Evolutionary conservation across 2,888 invertebrate genomes (phyloP), one percentile per base, ranked within the genome.

Genomic region (Pilophorus perplexus): DNA sequence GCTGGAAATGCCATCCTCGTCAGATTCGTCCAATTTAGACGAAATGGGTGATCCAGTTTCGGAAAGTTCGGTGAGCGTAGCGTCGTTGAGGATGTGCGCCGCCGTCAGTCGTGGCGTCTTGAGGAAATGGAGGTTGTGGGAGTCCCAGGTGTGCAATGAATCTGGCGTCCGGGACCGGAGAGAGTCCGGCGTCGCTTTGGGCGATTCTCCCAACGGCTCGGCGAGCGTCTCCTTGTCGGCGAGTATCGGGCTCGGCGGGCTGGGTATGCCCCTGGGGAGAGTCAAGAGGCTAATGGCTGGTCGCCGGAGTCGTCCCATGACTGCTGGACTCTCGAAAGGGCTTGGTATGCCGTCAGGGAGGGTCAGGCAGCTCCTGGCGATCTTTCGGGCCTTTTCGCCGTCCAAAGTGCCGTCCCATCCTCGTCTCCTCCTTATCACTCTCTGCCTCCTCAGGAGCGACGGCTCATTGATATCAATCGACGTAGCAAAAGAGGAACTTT

Each of bases 241-340:
- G 50, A 44, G 81, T 80, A 20, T 80, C 80, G 3, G 62, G 22
- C 44, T 62, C 4, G 62, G 62, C 1, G 80, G 82, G 74, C 82
- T 82, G 2, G 69, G 69, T 1, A 69, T 69, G n/a, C 69, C 69
- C 8, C 40, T n/a, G 6, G 69, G 69, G 0, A 69, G 54, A 5
- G 69, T 69, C 27, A 69, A 55, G 12, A 68, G 40, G 22, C 55
- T 64, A 38, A 44, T 46, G 20, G 64, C 37, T 0, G 68, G 64
- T 4, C 64, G n/a, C 5, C 67, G 57, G 1, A 68, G 55, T 52
- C 46, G 54, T 5, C 66, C 67, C 74, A 77, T 50, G 28, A 67
- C 40, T 14, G 71, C 57, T 1, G 67, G 50, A 40, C 66, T 62
- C 44, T 69, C 64, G 57, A 72, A 76, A 2, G 77, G 77, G 67